Evolutionary conservation across 2,888 invertebrate genomes (phyloP).

Genomic region (Desoria tigrina): DNA sequence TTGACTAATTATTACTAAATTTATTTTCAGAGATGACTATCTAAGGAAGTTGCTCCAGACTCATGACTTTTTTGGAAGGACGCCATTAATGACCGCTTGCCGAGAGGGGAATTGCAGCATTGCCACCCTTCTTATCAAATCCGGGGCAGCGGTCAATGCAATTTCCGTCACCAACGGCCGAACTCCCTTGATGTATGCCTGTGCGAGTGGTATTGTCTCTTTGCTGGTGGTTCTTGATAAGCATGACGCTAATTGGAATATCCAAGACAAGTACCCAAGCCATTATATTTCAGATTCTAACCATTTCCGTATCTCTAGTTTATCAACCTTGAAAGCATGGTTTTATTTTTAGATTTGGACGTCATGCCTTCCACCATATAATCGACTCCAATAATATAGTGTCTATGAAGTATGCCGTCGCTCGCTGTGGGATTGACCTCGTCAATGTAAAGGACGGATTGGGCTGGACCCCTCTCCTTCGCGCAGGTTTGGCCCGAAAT

Average conservation of each 20-base stretch:
- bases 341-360: constrained; percentile 44
- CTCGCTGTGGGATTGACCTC: constrained; percentile 38
- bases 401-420: constrained; percentile 42
- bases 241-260: constrained; percentile 51
- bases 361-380: constrained; percentile 52
- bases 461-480: constrained; percentile 54
- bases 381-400: constrained; percentile 47
- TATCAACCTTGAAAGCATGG: no score
- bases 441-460: constrained; percentile 46
- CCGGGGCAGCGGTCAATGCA: constrained; percentile 50
- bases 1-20: no score
- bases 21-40: background rate
- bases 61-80: constrained; percentile 50
- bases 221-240: constrained; percentile 43
- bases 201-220: constrained; percentile 42
- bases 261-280: constrained; percentile 51
- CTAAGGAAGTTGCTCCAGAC: constrained; percentile 33
- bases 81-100: constrained; percentile 53
- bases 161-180: constrained; percentile 40
- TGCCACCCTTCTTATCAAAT: constrained; percentile 44
- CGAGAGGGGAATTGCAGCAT: constrained; percentile 46
- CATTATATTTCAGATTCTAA: no score
- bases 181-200: constrained; percentile 53
- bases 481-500: constrained; percentile 51
- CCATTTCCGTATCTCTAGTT: no score